Conservation (phyloP, 2,113 vertebrate genomes). For the Gambusia affinis region DNA sequence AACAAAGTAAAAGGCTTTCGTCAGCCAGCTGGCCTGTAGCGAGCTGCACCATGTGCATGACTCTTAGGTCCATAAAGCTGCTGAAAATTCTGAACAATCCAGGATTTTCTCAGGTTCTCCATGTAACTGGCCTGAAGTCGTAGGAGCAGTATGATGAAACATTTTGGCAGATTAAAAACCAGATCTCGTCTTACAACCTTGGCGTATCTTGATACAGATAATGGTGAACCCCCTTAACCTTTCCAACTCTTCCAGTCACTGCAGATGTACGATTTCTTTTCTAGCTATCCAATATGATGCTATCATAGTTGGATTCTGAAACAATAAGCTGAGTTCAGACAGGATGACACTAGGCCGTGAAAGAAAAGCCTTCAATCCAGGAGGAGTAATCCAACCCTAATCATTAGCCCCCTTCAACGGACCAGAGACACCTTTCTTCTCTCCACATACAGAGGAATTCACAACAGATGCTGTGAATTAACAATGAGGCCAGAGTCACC, state of each 20-base stretch:
- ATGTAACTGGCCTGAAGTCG: too few species aligned
- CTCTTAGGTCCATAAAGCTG: too few species aligned
- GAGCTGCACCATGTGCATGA: too few species aligned
- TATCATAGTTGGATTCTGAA: slow-evolving; percentile 47
- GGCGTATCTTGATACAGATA: too few species aligned
- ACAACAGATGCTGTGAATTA: slow-evolving; percentile 51
- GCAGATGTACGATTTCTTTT: slow-evolving; percentile 25
- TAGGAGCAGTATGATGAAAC: too few species aligned
- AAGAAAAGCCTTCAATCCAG: slow-evolving; percentile 36
- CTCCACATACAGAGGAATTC: slow-evolving; percentile 60
- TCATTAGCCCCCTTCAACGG: slow-evolving; percentile 29
- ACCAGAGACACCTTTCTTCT: slow-evolving; percentile 26
- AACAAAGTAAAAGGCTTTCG: too few species aligned
- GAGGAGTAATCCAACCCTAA: slow-evolving; percentile 20
- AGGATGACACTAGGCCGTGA: slow-evolving; percentile 32
- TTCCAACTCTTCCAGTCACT: slow-evolving; percentile 14
- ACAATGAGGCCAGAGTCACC: slow-evolving; percentile 59
- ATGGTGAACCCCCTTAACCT: not conserved
- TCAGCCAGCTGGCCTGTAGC: too few species aligned
- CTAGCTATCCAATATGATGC: slow-evolving; percentile 42
- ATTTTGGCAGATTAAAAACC: too few species aligned
- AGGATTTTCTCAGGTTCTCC: too few species aligned
- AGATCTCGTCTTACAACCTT: too few species aligned
- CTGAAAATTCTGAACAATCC: too few species aligned
- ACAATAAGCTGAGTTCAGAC: slow-evolving; percentile 51